Conservation (phyloP, 92 coral and sea anemone genomes). For the Porites rus region DNA sequence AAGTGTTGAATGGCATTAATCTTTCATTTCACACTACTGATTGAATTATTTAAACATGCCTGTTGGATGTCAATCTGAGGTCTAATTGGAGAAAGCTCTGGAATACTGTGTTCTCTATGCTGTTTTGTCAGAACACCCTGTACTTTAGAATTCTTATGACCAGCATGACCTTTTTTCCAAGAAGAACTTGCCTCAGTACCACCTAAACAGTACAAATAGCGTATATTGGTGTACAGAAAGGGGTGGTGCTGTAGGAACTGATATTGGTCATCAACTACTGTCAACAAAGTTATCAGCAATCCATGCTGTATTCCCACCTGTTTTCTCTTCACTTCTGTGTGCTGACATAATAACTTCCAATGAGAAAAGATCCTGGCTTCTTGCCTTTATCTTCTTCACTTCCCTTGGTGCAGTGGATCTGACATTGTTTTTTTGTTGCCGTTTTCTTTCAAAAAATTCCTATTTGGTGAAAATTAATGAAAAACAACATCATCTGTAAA, state of each 20-base stretch:
- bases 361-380: conserved; percentile 38
- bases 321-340: conserved; percentile 20
- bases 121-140: not conserved
- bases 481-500: not conserved
- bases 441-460: conserved; percentile 61
- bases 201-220: too few relatives aligned
- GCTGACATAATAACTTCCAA: conserved; percentile 51
- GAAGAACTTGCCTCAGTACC: not conserved
- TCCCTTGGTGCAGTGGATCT: not conserved
- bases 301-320: conserved; percentile 7
- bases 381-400: not conserved
- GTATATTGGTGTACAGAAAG: not conserved
- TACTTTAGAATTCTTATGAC: not conserved
- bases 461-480: not conserved
- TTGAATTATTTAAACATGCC: not conserved
- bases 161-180: not conserved
- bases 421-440: conserved; percentile 14
- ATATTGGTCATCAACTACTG: too few relatives aligned
- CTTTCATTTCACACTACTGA: too few relatives aligned
- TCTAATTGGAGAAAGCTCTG: conserved; percentile 46
- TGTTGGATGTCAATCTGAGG: not conserved
- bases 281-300: not conserved
- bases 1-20: too few relatives aligned
- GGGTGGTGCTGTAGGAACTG: not conserved
- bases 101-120: conserved; percentile 1